These are phyloP conservation scores for Thryonomys swinderianus DNA, from an alignment of 2,113 vertebrate species.

Conservation along the genomic window DNA sequence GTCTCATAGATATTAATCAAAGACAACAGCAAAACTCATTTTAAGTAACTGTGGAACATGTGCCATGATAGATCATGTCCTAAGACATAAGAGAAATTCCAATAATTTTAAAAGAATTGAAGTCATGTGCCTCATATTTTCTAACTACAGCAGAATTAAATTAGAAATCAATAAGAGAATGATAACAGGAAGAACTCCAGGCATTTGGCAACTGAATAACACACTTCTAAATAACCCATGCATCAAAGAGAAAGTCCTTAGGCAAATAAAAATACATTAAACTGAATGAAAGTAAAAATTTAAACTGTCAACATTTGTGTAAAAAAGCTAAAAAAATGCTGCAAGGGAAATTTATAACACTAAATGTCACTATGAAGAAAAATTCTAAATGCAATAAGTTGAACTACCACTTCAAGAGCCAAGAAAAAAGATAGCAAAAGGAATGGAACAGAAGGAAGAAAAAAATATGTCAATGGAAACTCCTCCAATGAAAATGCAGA, in stretches of 20 bases:
- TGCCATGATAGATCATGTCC: neutral
- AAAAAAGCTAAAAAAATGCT: neutral
- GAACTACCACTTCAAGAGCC: neutral
- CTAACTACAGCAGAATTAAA: neutral
- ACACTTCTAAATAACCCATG: neutral
- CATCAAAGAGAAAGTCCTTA: neutral
- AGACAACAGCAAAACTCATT: neutral
- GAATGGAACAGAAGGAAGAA: neutral
- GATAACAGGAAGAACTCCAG: neutral
- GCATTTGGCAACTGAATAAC: neutral
- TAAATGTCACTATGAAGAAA: neutral
- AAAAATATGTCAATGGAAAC: neutral
- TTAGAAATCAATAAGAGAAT: neutral
- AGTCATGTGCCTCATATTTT: neutral
- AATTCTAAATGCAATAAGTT: neutral
- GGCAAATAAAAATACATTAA: neutral
- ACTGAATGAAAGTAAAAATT: neutral
- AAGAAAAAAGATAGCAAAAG: neutral
- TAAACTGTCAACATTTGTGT: neutral
- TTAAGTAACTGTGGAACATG: neutral
- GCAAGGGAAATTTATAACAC: neutral
- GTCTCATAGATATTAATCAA: neutral
- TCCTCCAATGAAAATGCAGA: neutral
- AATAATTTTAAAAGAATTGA: neutral
- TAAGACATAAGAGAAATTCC: neutral